phyloP scores from a whole-genome alignment of 1,140 invertebrate genomes.

The Dendrolimus punctatus region DNA sequence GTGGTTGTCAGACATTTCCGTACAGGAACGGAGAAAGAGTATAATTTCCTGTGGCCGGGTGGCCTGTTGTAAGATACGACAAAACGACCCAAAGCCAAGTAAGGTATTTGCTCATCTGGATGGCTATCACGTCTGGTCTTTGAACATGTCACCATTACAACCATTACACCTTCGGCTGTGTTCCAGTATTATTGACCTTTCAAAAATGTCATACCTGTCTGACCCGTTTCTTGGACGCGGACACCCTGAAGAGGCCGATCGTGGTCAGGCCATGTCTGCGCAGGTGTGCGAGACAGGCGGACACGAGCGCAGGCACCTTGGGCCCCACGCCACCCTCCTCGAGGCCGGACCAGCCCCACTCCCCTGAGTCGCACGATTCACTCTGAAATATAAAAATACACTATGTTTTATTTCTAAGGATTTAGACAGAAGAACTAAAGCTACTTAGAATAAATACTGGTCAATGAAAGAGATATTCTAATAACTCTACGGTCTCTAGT shows the following conservation, averaged over 20 bases:
- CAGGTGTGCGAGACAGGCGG: constrained; percentile 85
- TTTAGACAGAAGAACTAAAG: not conserved
- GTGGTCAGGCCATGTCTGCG: constrained; percentile 85
- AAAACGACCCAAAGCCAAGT: too few species aligned
- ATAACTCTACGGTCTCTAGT: too few species aligned
- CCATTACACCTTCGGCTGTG: too few species aligned
- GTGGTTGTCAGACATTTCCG: too few species aligned
- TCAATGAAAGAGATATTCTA: too few species aligned
- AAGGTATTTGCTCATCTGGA: too few species aligned
- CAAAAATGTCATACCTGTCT: constrained; percentile 80
- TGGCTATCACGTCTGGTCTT: too few species aligned
- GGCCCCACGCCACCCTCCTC: constrained; percentile 52
- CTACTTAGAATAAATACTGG: too few species aligned
- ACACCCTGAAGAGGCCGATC: constrained; percentile 91
- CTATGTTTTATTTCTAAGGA: not conserved
- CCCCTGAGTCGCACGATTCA: constrained; percentile 80
- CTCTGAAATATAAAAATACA: constrained; percentile 61
- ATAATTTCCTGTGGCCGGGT: too few species aligned
- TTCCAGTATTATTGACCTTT: not conserved
- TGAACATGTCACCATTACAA: too few species aligned
- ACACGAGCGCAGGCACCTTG: constrained; percentile 82
- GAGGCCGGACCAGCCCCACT: constrained; percentile 66
- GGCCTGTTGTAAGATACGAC: too few species aligned
- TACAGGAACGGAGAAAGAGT: too few species aligned
- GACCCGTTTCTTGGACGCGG: constrained; percentile 91